Evolutionary conservation across 2,888 invertebrate genomes (phyloP).

Genomic region (Dryobota labecula): DNA sequence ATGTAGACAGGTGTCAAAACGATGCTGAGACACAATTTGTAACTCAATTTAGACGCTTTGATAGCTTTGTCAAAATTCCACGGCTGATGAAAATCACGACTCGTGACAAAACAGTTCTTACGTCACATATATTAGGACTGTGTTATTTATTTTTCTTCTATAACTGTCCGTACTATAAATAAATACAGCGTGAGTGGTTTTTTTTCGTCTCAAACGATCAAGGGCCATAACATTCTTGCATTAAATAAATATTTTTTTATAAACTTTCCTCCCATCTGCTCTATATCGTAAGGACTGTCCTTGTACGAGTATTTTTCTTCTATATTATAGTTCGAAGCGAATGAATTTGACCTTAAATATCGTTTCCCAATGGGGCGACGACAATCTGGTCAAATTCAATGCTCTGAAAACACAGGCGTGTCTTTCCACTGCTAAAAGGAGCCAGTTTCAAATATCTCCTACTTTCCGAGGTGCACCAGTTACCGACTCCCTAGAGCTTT

Average conservation of each 20-base stretch:
- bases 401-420: too few relatives aligned
- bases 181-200: constrained; percentile 8
- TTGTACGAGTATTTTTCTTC: too few relatives aligned
- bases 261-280: not conserved
- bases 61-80: constrained; percentile 34
- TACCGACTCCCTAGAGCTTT: too few relatives aligned
- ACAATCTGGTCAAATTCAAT: too few relatives aligned
- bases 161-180: constrained; percentile 6
- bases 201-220: constrained; percentile 8
- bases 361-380: too few relatives aligned
- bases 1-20: constrained; percentile 35
- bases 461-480: too few relatives aligned
- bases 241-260: not conserved
- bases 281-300: not conserved
- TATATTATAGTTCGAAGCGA: too few relatives aligned
- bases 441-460: too few relatives aligned
- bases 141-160: constrained; percentile 9
- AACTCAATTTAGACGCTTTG: constrained; percentile 40
- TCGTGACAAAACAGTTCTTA: constrained; percentile 14
- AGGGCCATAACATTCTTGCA: not conserved
- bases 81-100: constrained; percentile 5
- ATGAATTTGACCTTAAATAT: too few relatives aligned
- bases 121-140: constrained; percentile 11
- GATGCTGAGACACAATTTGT: constrained; percentile 24
- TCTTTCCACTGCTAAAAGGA: too few relatives aligned